A percentile compares a stretch with the other conserved stretches of the same genome.
These are phyloP conservation scores for Pegoplata infirma DNA, from an alignment of 2,888 invertebrate species.

Conservation along the genomic window DNA sequence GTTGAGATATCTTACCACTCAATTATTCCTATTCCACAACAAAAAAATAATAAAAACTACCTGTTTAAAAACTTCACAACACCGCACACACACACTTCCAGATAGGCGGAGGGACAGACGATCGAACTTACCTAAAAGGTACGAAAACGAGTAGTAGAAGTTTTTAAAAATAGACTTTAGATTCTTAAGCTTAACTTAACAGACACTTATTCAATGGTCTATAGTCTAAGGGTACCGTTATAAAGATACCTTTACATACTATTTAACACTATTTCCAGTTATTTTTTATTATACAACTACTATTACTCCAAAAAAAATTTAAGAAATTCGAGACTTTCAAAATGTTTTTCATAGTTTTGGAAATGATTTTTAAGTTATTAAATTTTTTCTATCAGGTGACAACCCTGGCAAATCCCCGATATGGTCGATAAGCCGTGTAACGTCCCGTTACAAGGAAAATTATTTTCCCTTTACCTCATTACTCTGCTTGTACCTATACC, in stretches of 20 bases:
- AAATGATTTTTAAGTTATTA: too few relatives aligned
- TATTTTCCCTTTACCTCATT: too few relatives aligned
- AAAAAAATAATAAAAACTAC: background rate
- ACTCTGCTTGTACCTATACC: too few relatives aligned
- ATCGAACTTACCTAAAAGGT: background rate
- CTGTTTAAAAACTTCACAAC: conserved; percentile 8
- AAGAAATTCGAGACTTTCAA: too few relatives aligned
- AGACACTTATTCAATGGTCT: conserved; percentile 9
- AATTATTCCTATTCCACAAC: conserved; percentile 5
- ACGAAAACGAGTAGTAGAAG: too few relatives aligned
- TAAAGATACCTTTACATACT: conserved; percentile 34
- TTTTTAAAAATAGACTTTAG: background rate
- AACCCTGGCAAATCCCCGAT: too few relatives aligned
- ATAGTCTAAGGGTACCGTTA: conserved; percentile 54
- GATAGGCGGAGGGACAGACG: background rate
- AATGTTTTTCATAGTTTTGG: too few relatives aligned
- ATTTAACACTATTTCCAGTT: background rate
- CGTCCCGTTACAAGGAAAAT: too few relatives aligned
- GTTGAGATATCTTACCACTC: conserved; percentile 36
- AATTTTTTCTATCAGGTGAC: too few relatives aligned
- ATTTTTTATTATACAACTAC: too few relatives aligned
- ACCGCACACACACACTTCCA: background rate
- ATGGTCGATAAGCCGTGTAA: too few relatives aligned
- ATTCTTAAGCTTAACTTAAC: background rate
- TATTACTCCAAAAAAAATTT: too few relatives aligned